Conservation (phyloP, 1,140 invertebrate genomes). For the Drosophila sulfurigaster region DNA sequence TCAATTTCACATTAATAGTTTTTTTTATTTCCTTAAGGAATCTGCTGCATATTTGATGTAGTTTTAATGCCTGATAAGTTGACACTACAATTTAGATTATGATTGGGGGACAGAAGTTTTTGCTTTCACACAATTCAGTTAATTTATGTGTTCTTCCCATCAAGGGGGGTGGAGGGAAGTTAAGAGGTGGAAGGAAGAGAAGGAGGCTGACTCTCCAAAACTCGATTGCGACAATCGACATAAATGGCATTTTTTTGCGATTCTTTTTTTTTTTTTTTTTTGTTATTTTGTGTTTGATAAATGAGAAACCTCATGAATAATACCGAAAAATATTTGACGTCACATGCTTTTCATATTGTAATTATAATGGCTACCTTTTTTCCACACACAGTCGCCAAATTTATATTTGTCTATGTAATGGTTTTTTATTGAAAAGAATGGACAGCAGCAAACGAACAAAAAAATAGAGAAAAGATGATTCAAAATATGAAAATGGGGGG, state of each 20-base stretch:
- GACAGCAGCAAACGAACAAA: conserved; percentile 10
- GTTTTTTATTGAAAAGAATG: conserved; percentile 74
- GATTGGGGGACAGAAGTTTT: too few relatives aligned
- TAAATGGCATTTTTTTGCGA: neutral
- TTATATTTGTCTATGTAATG: conserved; percentile 79
- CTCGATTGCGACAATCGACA: conserved; percentile 63
- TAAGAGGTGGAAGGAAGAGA: neutral
- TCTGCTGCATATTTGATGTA: too few relatives aligned
- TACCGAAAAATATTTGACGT: conserved; percentile 78
- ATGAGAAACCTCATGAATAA: conserved; percentile 76
- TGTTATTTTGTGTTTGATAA: conserved; percentile 50
- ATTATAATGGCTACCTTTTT: conserved; percentile 74
- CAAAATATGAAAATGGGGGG: conserved; percentile 20
- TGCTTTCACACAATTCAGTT: too few relatives aligned
- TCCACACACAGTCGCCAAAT: conserved; percentile 52
- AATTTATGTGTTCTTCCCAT: conserved; percentile 18
- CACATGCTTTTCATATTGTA: conserved; percentile 67
- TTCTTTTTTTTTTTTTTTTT: conserved; percentile 19
- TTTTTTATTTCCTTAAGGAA: too few relatives aligned
- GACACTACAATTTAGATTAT: too few relatives aligned
- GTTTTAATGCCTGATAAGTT: too few relatives aligned
- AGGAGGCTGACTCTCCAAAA: neutral
- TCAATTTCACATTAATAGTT: too few relatives aligned
- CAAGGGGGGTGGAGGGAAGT: neutral
- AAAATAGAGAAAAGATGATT: conserved; percentile 33